A percentile compares a stretch with the other conserved stretches of the same genome.
Evolutionary conservation across 2,888 invertebrate genomes (phyloP).

Genomic region (Ophion obscuratus): DNA sequence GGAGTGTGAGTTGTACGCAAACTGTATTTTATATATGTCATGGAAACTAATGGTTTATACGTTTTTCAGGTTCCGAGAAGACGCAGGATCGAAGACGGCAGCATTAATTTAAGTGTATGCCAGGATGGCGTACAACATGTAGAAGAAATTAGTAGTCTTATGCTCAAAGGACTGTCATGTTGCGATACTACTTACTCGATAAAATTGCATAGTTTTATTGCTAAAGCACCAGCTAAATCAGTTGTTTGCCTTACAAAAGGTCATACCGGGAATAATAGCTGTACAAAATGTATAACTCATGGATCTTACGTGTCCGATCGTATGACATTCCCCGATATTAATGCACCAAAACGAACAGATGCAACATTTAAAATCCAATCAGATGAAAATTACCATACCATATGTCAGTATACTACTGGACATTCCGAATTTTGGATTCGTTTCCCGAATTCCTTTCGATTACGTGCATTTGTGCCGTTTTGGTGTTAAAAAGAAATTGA

Average conservation of each 20-base stretch:
- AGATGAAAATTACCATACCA: conserved; percentile 22
- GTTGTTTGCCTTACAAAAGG: conserved; percentile 27
- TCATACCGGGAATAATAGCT: conserved; percentile 29
- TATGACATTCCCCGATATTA: conserved; percentile 30
- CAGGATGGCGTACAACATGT: too few species aligned
- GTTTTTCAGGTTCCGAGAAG: too few species aligned
- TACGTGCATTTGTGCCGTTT: conserved; percentile 38
- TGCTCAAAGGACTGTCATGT: conserved; percentile 12
- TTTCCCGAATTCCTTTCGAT: conserved; percentile 30
- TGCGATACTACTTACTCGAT: conserved; percentile 8
- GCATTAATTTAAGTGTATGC: too few species aligned
- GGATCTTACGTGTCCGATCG: conserved; percentile 22
- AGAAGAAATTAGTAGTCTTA: conserved; percentile 26
- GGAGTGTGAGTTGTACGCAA: too few species aligned
- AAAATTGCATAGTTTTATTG: conserved; percentile 27
- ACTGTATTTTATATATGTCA: too few species aligned
- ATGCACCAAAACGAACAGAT: conserved; percentile 29
- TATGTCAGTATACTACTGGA: conserved; percentile 20
- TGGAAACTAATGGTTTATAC: too few species aligned
- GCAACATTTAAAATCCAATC: conserved; percentile 19
- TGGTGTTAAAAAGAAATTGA: conserved; percentile 32
- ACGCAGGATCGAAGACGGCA: too few species aligned
- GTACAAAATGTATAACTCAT: conserved; percentile 27
- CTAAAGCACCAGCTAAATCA: conserved; percentile 35
- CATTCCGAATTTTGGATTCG: conserved; percentile 41